A percentile compares a stretch with the other conserved stretches of the same genome.
Evolutionary conservation across 2,113 vertebrate genomes (phyloP).

Genomic region (Nycticorax nycticorax): DNA sequence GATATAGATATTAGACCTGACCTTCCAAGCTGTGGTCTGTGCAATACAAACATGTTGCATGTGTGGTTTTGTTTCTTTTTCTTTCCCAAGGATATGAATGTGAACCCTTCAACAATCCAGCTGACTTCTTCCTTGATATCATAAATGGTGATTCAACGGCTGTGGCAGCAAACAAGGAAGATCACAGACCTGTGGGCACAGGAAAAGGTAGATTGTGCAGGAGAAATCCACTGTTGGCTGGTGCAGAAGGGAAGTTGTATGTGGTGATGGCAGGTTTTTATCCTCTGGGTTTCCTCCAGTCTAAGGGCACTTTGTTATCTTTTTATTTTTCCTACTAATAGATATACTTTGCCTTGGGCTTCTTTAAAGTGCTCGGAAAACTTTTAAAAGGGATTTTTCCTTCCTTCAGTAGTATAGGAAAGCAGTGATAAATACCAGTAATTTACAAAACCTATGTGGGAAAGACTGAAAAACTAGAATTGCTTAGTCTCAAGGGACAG

Average conservation of each 20-base stretch:
- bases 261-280: constrained; percentile 60
- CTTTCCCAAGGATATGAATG: constrained; percentile 64
- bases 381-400: neutral
- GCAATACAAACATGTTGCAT: neutral
- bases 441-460: neutral
- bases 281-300: neutral
- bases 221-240: neutral
- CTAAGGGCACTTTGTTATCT: neutral
- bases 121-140: constrained; percentile 73
- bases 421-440: neutral
- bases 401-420: neutral
- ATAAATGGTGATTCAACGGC: constrained; percentile 73
- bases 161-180: constrained; percentile 46
- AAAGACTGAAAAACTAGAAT: neutral
- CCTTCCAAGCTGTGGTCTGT: neutral
- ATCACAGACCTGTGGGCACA: neutral
- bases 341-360: neutral
- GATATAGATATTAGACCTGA: neutral
- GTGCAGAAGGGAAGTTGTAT: constrained; percentile 31
- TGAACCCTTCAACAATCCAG: constrained; percentile 73
- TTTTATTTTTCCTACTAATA: neutral
- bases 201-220: neutral
- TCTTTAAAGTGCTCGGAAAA: neutral
- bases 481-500: neutral
- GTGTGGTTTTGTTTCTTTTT: neutral